Evolutionary conservation across 2,888 invertebrate species (phyloP), one percentile per base, ranked within the genome.

Genomic region (Ophraella communa): DNA sequence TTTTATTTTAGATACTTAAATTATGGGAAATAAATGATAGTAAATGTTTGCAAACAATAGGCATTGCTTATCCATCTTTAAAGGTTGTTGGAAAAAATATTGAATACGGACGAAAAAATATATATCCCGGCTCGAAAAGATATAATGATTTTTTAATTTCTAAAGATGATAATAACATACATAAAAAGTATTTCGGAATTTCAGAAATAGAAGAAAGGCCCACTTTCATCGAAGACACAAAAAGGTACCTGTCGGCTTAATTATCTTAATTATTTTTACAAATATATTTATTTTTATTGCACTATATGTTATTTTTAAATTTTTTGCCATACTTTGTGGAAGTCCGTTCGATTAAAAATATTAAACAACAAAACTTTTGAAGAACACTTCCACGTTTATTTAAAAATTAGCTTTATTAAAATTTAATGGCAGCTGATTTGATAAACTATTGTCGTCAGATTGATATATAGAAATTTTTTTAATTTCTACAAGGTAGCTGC

Each of bases 1-100:
- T 35, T 52, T 39, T 27, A n/a, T 61, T 77, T 7, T 77, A 88
- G 88, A 81, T 83, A 20, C 71, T 89, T 10, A 85, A 87, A 74
- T 81, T 88, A 24, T 89, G 88, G 88, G 85, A 87, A 70, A 74
- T 88, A 39, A 84, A 84, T 67, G 86, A 87, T 65, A 85, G 87
- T 62, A 84, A 82, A 59, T 83, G 87, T 49, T 78, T 87, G 3
- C 88, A 88, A 76, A 85, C 84, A 0, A 73, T 88, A 17, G 83
- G 83, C 64, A 79, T 88, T 14, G 82, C 84, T 64, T 88, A 86
- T 67, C 87, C 88, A 0, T 85, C 86, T 23, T 82, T 87, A 47
- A 84, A 84, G 1, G 83, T 86, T 1, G 79, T 86, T 14, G 88
- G 88, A 1, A 87, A 86, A 75, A 81, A 81, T 11, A 82, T 87